Evolutionary conservation across 2,797 vertebrate genomes (phyloP), one percentile per base, ranked within the genome.

Genomic region (Sternarchorhynchus goeldii): DNA sequence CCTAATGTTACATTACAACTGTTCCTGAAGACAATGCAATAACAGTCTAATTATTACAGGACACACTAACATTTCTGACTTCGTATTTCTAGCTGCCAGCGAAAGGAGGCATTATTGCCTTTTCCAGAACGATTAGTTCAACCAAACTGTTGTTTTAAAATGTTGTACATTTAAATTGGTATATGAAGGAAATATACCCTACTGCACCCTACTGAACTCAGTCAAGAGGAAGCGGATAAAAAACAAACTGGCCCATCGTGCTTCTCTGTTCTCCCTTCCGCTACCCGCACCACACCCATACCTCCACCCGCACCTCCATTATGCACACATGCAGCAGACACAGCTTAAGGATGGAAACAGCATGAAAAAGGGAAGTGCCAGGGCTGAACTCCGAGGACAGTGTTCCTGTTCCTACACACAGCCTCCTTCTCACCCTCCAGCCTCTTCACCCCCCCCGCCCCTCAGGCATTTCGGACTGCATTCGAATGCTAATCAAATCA

Each of bases 331-430:
- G 64, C 57, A 82, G 76, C 62, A 73, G 82, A 86, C 85, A 85
- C 34, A 18, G 41, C 66, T 53, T 73, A 89, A 88, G 83, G 81
- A 89, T 75, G 85, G 86, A 90, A 92, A 89, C 92, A 94, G 89
- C 90, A 76, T 25, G 66, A 53, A 75, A 83, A 39, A 67, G 36
- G 31, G 53, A 80, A 53, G 63, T 74, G 69, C 70, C 77, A 76
- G 73, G 57, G 55, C 31, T 41, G 57, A 82, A 87, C 83, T 87
- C 85, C 82, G 77, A 67, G 84, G 82, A 82, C 86, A 74, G 41
- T 79, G n/a, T 39, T 3, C 21, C 73, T 59, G 34, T 77, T 81
- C 74, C 85, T 77, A 81, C 85, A 86, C 83, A 86, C 50, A 79
- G 80, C 70, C 87, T 85, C 67, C 84, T 41, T 85, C 75, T 88